Conservation (phyloP, 2,888 invertebrate genomes). For the Agrilus mali region DNA sequence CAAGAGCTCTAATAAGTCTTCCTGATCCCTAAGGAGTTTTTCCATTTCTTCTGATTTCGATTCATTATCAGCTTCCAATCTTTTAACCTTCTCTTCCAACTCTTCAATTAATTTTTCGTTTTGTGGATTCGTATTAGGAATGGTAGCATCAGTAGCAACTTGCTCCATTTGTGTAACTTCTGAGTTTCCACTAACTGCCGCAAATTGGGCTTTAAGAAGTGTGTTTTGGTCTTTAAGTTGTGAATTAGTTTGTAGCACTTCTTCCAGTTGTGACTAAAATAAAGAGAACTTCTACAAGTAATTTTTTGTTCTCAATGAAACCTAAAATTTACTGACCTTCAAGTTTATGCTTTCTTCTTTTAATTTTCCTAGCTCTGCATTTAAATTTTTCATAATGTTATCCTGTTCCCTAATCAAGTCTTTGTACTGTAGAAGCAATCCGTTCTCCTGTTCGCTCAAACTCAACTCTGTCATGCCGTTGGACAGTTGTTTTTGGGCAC, state of each 20-base stretch:
- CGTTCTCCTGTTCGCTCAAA: conserved; percentile 37
- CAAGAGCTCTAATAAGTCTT: conserved; percentile 78
- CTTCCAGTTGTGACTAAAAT: conserved; percentile 43
- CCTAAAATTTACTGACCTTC: conserved; percentile 28
- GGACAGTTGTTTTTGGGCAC: conserved; percentile 35
- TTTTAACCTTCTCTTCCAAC: conserved; percentile 14
- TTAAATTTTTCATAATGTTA: conserved; percentile 45
- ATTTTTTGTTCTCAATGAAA: not conserved
- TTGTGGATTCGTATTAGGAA: not conserved
- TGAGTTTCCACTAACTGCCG: conserved; percentile 24
- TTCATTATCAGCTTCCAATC: conserved; percentile 28
- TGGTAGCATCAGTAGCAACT: not conserved
- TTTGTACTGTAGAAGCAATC: conserved; percentile 66
- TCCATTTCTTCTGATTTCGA: conserved; percentile 43
- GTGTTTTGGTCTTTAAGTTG: conserved; percentile 80
- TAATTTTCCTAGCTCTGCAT: conserved; percentile 20
- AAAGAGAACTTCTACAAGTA: conserved; percentile 4
- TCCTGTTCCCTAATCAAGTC: conserved; percentile 86
- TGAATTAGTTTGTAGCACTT: conserved; percentile 56
- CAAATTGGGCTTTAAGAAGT: conserved; percentile 61
- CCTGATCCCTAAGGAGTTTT: conserved; percentile 75
- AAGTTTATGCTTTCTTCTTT: conserved; percentile 27
- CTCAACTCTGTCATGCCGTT: conserved; percentile 39
- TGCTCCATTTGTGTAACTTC: conserved; percentile 5
- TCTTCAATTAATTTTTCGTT: not conserved